Evolutionary conservation across 2,888 invertebrate species (phyloP).

Genomic region (Tinea pellionella): DNA sequence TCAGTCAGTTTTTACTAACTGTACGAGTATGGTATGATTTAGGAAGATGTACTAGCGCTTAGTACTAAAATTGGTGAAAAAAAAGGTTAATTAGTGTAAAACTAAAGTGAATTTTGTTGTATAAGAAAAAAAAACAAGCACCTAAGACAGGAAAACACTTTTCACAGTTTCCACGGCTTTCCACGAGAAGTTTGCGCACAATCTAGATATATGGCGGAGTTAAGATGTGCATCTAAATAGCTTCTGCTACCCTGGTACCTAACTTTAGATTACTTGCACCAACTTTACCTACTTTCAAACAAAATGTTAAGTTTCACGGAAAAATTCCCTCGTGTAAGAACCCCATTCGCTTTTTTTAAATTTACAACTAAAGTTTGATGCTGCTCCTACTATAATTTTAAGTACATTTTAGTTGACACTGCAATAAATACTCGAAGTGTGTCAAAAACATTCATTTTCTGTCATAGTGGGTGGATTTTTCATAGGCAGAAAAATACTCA

Average conservation of each 20-base stretch:
- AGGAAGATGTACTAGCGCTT: too few species aligned
- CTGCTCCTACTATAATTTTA: constrained; percentile 15
- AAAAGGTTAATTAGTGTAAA: not conserved
- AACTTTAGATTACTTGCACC: constrained; percentile 69
- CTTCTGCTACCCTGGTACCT: constrained; percentile 61
- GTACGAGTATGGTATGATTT: too few species aligned
- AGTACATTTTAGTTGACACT: not conserved
- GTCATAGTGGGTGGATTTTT: too few species aligned
- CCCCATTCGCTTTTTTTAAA: constrained; percentile 51
- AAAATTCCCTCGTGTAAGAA: constrained; percentile 39
- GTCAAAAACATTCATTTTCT: too few species aligned
- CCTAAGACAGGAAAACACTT: constrained; percentile 5
- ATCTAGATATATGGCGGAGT: constrained; percentile 67
- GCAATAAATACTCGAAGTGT: too few species aligned
- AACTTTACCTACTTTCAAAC: constrained; percentile 49
- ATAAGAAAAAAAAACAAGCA: not conserved
- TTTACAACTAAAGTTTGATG: constrained; percentile 54
- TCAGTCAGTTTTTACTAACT: too few species aligned
- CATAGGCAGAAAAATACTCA: too few species aligned
- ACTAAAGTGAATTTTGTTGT: not conserved
- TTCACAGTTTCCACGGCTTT: constrained; percentile 7
- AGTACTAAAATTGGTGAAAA: not conserved
- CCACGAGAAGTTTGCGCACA: constrained; percentile 42
- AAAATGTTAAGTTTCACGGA: constrained; percentile 39
- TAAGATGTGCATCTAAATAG: constrained; percentile 70